Percentiles rank a stretch among this genome's conserved stretches.
Conservation (phyloP, 2,888 invertebrate genomes). For the Alsophila aescularia region DNA sequence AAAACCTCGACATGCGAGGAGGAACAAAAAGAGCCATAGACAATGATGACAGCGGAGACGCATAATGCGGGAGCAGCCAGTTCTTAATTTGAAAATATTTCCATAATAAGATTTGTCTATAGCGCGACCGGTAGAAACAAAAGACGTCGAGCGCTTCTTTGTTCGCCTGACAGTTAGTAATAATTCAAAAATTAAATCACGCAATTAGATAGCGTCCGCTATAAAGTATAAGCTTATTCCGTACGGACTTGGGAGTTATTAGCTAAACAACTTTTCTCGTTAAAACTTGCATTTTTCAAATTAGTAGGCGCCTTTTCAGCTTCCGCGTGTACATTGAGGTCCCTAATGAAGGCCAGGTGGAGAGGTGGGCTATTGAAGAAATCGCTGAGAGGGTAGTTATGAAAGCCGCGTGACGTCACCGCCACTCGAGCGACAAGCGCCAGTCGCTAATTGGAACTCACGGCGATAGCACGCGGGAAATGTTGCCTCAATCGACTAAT, state of each 20-base stretch:
- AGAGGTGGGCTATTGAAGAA: slow-evolving; percentile 80
- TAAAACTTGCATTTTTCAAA: slow-evolving; percentile 74
- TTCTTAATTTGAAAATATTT: slow-evolving; percentile 84
- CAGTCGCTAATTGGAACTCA: slow-evolving; percentile 83
- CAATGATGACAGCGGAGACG: slow-evolving; percentile 83
- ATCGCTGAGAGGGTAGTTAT: slow-evolving; percentile 82
- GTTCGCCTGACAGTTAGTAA: slow-evolving; percentile 73
- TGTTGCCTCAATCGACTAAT: slow-evolving; percentile 81
- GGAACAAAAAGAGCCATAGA: slow-evolving; percentile 81
- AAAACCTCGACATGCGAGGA: slow-evolving; percentile 82
- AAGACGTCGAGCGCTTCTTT: slow-evolving; percentile 66
- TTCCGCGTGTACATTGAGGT: slow-evolving; percentile 70
- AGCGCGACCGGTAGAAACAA: slow-evolving; percentile 76
- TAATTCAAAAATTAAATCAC: slow-evolving; percentile 75
- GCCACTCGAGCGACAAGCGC: slow-evolving; percentile 77
- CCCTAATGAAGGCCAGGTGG: slow-evolving; percentile 82
- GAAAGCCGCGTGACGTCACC: slow-evolving; percentile 82
- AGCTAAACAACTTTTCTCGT: slow-evolving; percentile 76
- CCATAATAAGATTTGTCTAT: slow-evolving; percentile 85
- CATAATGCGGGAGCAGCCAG: slow-evolving; percentile 84
- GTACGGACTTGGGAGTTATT: slow-evolving; percentile 57
- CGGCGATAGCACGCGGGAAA: slow-evolving; percentile 79
- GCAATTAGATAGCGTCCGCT: slow-evolving; percentile 61
- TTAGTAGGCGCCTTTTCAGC: slow-evolving; percentile 74
- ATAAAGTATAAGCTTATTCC: slow-evolving; percentile 38